Evolutionary conservation across 2,113 vertebrate species (phyloP).

Genomic region (Neopipo cinnamomea): DNA sequence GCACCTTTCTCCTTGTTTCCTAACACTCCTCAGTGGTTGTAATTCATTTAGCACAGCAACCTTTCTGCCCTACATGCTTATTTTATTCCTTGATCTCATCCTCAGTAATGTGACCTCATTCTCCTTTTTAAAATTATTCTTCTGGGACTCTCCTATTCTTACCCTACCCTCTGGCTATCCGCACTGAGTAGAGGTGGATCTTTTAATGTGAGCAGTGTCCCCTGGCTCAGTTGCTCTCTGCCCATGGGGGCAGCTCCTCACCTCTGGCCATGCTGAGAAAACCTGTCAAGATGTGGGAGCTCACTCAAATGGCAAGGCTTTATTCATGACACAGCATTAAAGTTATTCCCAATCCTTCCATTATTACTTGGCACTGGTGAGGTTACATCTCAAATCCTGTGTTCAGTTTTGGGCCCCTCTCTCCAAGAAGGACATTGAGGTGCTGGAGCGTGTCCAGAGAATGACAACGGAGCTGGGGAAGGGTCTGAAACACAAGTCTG

Average conservation of each 20-base stretch:
- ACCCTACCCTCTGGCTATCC: neutral
- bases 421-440: neutral
- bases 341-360: neutral
- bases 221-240: neutral
- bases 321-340: neutral
- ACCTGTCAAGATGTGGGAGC: neutral
- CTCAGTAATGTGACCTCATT: slow-evolving; percentile 64
- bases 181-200: neutral
- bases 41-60: slow-evolving; percentile 62
- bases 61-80: slow-evolving; percentile 63
- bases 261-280: neutral
- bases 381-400: neutral
- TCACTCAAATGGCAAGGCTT: neutral
- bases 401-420: neutral
- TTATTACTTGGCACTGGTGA: too few relatives aligned
- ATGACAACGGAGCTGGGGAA: neutral
- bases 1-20: slow-evolving; percentile 63
- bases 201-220: rapidly evolving
- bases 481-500: neutral
- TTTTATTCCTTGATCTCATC: slow-evolving; percentile 68
- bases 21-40: slow-evolving; percentile 42
- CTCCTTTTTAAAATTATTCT: slow-evolving; percentile 12
- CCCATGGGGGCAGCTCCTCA: rapidly evolving
- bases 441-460: neutral
- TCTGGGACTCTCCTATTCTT: slow-evolving; percentile 29